phyloP scores from a whole-genome alignment of 2,888 invertebrate species.

The Sarcophaga rosellei region DNA sequence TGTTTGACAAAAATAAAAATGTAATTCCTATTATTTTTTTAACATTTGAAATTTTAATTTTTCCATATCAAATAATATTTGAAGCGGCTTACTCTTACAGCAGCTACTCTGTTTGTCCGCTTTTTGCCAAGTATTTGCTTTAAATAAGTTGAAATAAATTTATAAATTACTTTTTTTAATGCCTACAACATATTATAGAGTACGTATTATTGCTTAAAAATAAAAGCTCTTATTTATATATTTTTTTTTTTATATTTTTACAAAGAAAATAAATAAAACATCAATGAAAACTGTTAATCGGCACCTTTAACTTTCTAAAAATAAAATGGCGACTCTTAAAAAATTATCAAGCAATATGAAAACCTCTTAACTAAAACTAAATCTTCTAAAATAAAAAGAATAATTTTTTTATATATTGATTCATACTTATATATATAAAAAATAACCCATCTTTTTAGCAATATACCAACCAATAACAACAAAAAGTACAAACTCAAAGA shows the following conservation, averaged over 20 bases:
- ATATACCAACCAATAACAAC: conserved; percentile 68
- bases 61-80: too few relatives aligned
- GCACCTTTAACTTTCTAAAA: conserved; percentile 39
- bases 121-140: too few relatives aligned
- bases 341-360: conserved; percentile 59
- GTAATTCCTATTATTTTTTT: too few relatives aligned
- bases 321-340: not conserved
- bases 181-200: too few relatives aligned
- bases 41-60: too few relatives aligned
- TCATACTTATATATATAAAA: not conserved
- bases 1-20: too few relatives aligned
- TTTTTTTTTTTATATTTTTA: not conserved
- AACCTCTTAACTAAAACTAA: conserved; percentile 40
- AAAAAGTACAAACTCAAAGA: conserved; percentile 68
- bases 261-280: not conserved
- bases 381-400: conserved; percentile 14
- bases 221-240: not conserved
- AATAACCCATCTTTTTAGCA: conserved; percentile 58
- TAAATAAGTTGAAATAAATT: too few relatives aligned
- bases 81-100: too few relatives aligned
- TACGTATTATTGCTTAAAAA: too few relatives aligned
- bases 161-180: too few relatives aligned
- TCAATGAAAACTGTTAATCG: conserved; percentile 2
- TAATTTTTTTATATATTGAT: conserved; percentile 31
- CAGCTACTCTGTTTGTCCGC: too few relatives aligned